These are phyloP conservation scores for Hippolais icterina DNA, from an alignment of 2,113 vertebrate genomes.

Conservation along the genomic window DNA sequence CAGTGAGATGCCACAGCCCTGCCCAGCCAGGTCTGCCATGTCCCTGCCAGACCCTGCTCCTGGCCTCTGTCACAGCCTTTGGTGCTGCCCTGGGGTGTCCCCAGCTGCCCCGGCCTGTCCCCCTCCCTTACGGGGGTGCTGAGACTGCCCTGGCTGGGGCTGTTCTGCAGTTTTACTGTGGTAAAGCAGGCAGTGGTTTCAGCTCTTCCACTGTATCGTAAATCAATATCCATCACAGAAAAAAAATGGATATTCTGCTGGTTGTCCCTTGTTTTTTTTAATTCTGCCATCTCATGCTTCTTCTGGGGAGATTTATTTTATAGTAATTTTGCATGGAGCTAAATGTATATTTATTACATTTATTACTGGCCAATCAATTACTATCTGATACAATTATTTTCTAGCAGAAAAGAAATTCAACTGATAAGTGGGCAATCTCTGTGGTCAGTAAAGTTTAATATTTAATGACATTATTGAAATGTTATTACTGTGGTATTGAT, in stretches of 20 bases:
- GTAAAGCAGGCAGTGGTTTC: background rate
- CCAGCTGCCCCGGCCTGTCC: background rate
- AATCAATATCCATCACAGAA: background rate
- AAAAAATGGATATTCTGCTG: background rate
- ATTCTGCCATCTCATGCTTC: background rate
- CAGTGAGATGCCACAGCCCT: background rate
- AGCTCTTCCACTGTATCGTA: background rate
- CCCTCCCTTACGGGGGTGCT: accelerated
- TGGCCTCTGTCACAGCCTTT: background rate
- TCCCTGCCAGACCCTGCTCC: background rate
- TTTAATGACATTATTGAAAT: conserved; percentile 50
- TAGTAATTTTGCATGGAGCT: background rate
- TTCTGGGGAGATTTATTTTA: background rate
- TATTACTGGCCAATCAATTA: conserved; percentile 4
- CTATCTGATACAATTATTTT: background rate
- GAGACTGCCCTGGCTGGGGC: background rate
- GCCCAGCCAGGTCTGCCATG: background rate
- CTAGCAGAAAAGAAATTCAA: conserved; percentile 19
- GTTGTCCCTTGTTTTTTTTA: background rate
- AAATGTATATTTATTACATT: conserved; percentile 21
- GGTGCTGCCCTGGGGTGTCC: background rate
- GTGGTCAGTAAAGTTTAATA: background rate
- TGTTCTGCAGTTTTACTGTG: background rate
- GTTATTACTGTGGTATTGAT: background rate
- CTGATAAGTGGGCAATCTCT: background rate